phyloP scores from a whole-genome alignment of 2,797 vertebrate species.

The Enteromius unitaeniatus region DNA sequence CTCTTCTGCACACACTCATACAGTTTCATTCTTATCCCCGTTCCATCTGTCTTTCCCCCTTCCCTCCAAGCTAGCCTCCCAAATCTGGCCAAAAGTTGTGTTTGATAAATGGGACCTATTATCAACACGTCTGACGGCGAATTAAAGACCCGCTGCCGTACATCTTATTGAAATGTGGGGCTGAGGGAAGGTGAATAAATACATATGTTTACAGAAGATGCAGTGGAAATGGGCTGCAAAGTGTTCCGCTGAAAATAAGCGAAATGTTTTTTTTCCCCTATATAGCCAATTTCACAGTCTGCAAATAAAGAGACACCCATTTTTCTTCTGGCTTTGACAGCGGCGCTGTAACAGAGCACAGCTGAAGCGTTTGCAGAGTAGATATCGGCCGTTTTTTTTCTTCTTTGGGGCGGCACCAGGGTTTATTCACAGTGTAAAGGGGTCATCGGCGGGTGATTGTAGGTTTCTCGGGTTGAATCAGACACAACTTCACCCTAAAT shows the following conservation, averaged over 20 bases:
- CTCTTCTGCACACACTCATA: constrained; percentile 20
- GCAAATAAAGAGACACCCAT: constrained; percentile 56
- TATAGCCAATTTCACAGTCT: constrained; percentile 60
- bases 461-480: constrained; percentile 13
- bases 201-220: constrained; percentile 58
- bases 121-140: constrained; percentile 60
- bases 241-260: constrained; percentile 39
- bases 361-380: constrained; percentile 26
- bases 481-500: constrained; percentile 40
- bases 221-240: constrained; percentile 47
- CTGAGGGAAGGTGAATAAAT: constrained; percentile 59
- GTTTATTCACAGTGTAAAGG: constrained; percentile 43
- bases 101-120: constrained; percentile 64
- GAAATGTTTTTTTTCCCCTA: constrained; percentile 41
- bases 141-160: constrained; percentile 57
- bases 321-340: constrained; percentile 57
- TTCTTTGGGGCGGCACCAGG: constrained; percentile 10
- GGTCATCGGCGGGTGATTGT: constrained; percentile 42
- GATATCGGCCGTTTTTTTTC: neutral
- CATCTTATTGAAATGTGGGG: constrained; percentile 59
- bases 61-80: constrained; percentile 37
- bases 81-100: constrained; percentile 52
- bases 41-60: constrained; percentile 50
- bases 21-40: constrained; percentile 50
- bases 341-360: constrained; percentile 31